Percentiles rank a stretch among this genome's conserved stretches.
Evolutionary conservation across 2,797 vertebrate genomes (phyloP).

Genomic region (Acanthis flammea): DNA sequence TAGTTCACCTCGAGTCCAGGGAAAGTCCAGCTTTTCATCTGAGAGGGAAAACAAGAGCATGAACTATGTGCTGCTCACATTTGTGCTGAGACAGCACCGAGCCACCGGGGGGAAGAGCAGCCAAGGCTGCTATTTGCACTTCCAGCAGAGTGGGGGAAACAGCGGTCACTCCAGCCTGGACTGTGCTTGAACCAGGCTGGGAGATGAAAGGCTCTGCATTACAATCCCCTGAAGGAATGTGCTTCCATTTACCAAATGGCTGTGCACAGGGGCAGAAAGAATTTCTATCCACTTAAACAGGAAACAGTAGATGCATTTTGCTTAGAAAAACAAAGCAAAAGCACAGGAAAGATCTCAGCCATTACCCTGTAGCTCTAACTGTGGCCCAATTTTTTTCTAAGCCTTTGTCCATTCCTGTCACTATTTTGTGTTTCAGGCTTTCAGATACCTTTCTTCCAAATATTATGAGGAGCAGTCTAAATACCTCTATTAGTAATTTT

Average conservation of each 20-base stretch:
- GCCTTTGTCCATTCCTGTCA: background rate
- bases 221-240: constrained; percentile 41
- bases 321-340: constrained; percentile 46
- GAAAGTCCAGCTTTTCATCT: background rate
- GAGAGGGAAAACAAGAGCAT: background rate
- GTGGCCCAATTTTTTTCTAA: background rate
- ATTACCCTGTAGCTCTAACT: background rate
- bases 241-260: constrained; percentile 34
- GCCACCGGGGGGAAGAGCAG: background rate
- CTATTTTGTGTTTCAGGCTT: background rate
- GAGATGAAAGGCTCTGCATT: constrained; percentile 43
- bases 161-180: background rate
- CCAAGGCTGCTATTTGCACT: background rate
- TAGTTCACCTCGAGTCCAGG: background rate
- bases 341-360: background rate
- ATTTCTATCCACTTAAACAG: constrained; percentile 52
- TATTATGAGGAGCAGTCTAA: background rate
- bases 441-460: background rate
- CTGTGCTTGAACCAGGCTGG: constrained; percentile 23
- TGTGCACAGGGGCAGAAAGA: constrained; percentile 45
- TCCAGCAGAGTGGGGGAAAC: background rate
- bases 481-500: background rate
- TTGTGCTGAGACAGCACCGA: background rate
- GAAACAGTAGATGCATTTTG: constrained; percentile 38
- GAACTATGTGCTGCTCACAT: background rate